A percentile compares a stretch with the other conserved stretches of the same genome.
These are phyloP conservation scores for Aphaenogaster floridana DNA, from an alignment of 1,140 invertebrate species.

Conservation along the genomic window DNA sequence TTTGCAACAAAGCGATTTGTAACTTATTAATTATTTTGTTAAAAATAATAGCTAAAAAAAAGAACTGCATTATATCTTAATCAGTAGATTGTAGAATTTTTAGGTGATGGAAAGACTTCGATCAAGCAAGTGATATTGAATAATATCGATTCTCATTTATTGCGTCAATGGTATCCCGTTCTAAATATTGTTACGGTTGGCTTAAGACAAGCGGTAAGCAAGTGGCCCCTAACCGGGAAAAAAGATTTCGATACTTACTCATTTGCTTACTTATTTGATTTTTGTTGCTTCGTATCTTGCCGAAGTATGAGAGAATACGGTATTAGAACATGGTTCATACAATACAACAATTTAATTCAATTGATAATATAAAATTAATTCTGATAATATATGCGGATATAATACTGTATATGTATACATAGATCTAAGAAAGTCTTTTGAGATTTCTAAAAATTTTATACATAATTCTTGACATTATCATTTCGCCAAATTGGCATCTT, in stretches of 20 bases:
- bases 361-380: not conserved
- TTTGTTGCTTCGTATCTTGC: not conserved
- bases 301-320: not conserved
- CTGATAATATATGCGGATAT: not conserved
- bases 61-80: not conserved
- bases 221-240: not conserved
- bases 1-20: not conserved
- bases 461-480: not conserved
- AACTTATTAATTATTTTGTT: not conserved
- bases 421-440: not conserved
- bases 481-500: no score
- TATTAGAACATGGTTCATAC: not conserved
- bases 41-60: not conserved
- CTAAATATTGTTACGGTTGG: slow-evolving; percentile 19
- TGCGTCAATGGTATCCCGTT: not conserved
- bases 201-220: not conserved
- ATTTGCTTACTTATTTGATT: not conserved
- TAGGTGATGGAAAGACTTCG: not conserved
- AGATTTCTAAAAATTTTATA: not conserved
- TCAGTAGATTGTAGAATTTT: not conserved
- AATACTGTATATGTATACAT: not conserved
- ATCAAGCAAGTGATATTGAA: not conserved
- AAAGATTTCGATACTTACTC: not conserved
- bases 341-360: not conserved
- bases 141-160: not conserved